Conservation (phyloP, 2,888 invertebrate genomes). For the Dasysyrphus albostriatus region DNA sequence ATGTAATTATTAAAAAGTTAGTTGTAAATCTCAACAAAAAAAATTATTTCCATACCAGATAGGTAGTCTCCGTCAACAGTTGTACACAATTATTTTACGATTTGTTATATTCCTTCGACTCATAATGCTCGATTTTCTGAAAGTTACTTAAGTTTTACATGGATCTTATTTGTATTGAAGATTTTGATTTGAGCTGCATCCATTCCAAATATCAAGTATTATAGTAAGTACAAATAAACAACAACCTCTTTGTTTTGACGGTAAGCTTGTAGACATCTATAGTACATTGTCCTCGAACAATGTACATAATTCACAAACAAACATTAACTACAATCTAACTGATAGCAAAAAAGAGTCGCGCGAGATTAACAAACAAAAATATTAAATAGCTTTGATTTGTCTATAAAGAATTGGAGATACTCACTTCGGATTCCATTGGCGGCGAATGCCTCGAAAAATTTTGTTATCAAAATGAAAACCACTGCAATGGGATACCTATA, state of each 20-base stretch:
- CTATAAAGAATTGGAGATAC: constrained; percentile 64
- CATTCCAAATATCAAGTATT: too few relatives aligned
- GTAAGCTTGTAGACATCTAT: background rate
- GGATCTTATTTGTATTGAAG: too few relatives aligned
- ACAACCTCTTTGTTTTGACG: background rate
- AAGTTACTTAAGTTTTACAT: too few relatives aligned
- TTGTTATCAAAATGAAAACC: constrained; percentile 81
- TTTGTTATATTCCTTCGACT: too few relatives aligned
- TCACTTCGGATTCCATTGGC: constrained; percentile 84
- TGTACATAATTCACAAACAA: constrained; percentile 1
- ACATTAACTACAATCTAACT: background rate
- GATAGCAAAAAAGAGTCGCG: background rate
- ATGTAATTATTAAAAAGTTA: too few relatives aligned
- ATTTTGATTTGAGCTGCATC: too few relatives aligned
- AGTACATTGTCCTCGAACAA: constrained; percentile 10
- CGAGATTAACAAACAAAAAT: constrained; percentile 2
- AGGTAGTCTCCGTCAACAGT: too few relatives aligned
- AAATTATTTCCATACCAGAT: too few relatives aligned
- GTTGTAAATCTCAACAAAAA: too few relatives aligned
- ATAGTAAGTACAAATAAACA: background rate
- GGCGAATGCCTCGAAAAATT: constrained; percentile 83
- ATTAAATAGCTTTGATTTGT: background rate
- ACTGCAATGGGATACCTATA: constrained; percentile 82
- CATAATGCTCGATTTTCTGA: too few relatives aligned
- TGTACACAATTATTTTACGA: too few relatives aligned